These are phyloP conservation scores for Agriopis leucophaearia DNA, from an alignment of 2,888 invertebrate genomes.

Conservation along the genomic window DNA sequence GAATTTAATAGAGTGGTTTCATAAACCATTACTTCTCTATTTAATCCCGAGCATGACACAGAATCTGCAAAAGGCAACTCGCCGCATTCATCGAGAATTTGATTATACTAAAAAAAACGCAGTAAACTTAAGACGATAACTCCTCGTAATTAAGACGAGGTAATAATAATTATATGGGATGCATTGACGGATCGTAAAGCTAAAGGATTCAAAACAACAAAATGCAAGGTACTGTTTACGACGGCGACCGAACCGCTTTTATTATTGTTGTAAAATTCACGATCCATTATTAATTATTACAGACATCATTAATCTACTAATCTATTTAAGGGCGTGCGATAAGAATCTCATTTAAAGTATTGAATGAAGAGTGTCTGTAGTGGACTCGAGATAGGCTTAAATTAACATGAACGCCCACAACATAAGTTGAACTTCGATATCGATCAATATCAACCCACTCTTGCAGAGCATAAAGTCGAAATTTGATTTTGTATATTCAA, in stretches of 20 bases:
- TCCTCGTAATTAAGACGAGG: slow-evolving; percentile 81
- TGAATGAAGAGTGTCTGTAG: slow-evolving; percentile 86
- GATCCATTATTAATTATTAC: slow-evolving; percentile 87
- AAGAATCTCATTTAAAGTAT: slow-evolving; percentile 87
- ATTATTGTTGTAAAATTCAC: slow-evolving; percentile 86
- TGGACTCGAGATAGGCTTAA: slow-evolving; percentile 85
- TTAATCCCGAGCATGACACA: neutral
- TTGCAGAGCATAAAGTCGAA: slow-evolving; percentile 32
- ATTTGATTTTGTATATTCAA: slow-evolving; percentile 33
- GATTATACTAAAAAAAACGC: slow-evolving; percentile 71
- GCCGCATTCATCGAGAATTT: slow-evolving; percentile 59
- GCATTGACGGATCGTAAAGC: slow-evolving; percentile 83
- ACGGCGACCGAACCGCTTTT: slow-evolving; percentile 80
- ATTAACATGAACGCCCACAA: slow-evolving; percentile 60
- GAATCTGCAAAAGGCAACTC: slow-evolving; percentile 16
- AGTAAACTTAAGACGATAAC: slow-evolving; percentile 78
- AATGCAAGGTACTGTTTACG: slow-evolving; percentile 83
- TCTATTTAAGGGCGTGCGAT: slow-evolving; percentile 86
- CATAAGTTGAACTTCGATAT: slow-evolving; percentile 34
- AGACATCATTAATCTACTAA: slow-evolving; percentile 87
- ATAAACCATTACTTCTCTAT: neutral
- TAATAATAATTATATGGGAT: slow-evolving; percentile 82
- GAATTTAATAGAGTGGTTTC: no score
- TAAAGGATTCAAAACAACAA: slow-evolving; percentile 82
- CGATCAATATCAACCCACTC: slow-evolving; percentile 34